phyloP scores from a whole-genome alignment of 2,888 invertebrate species.

The Cancer borealis region DNA sequence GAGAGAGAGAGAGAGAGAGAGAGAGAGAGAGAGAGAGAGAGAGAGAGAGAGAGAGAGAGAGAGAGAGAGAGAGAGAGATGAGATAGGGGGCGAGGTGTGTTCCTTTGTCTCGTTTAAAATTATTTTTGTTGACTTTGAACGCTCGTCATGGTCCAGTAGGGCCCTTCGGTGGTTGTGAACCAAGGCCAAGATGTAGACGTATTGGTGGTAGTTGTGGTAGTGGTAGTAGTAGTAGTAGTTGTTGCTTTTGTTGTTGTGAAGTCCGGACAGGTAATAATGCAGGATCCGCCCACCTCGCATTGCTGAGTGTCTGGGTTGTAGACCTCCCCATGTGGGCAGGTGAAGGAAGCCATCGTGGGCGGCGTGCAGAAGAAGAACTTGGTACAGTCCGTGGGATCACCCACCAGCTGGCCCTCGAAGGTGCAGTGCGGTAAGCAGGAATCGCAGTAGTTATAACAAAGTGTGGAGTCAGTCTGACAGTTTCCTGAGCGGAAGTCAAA shows the following conservation, averaged over 20 bases:
- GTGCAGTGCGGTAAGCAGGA: slow-evolving; percentile 49
- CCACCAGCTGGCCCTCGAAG: background rate
- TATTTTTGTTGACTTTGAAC: too few relatives aligned
- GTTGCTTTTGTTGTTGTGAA: too few relatives aligned
- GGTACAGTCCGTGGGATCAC: slow-evolving; percentile 54
- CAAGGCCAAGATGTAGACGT: too few relatives aligned
- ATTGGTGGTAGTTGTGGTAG: too few relatives aligned
- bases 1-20: too few relatives aligned
- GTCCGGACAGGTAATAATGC: slow-evolving; percentile 13
- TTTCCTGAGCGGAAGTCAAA: slow-evolving; percentile 29
- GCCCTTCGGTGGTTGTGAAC: too few relatives aligned
- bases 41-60: too few relatives aligned
- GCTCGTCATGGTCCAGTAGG: too few relatives aligned
- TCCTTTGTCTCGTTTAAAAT: too few relatives aligned
- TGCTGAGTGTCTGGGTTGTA: background rate
- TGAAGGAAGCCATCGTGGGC: slow-evolving; percentile 26
- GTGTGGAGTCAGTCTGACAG: slow-evolving; percentile 20
- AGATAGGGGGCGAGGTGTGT: too few relatives aligned
- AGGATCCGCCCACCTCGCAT: background rate
- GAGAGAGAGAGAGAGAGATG: too few relatives aligned
- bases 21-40: too few relatives aligned
- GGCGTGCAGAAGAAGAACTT: slow-evolving; percentile 53
- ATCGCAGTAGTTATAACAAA: slow-evolving; percentile 55
- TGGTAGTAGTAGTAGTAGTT: background rate
- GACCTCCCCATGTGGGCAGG: slow-evolving; percentile 39